Evolutionary conservation across 1,140 invertebrate genomes (phyloP), one percentile per base, ranked within the genome.

Genomic region (Dinoponera quadriceps): DNA sequence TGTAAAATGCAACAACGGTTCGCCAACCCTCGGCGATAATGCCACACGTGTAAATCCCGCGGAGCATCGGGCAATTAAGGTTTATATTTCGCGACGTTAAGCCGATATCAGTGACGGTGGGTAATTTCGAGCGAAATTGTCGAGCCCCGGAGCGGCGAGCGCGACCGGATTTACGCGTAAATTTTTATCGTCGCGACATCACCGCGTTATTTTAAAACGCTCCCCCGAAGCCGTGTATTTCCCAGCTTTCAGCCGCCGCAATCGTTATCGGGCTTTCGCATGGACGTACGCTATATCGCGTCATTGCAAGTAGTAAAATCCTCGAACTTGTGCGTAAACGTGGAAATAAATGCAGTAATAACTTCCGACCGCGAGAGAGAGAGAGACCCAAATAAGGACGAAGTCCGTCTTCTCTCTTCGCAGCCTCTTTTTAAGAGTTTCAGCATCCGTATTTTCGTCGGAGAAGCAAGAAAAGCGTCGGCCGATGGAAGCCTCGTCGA

Each of bases 21-120:
- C 29, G 29, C 66, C 14, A 54, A 25, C 14, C 4, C 22, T 13
- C 54, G 9, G 11, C 18, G 29, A 62, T 81, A 80, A 88, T 85
- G 82, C 72, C 62, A n/a, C 57, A 38, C 77, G 54, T 54, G 78
- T 84, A 73, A 86, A 88, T 86, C 73, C 25, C 49, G 63, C 71
- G 29, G 63, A 66, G 49, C 68, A 16, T 25, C 29, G 66, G 54
- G 82, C 73, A 87, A 82, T 84, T 82, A 87, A 69, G 78, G 51
- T 85, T 86, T 85, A 60, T 78, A 82, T 86, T 82, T 81, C 48
- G 29, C 29, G 20, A 38, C 72, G 48, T 75, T 73, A 78, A 77
- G 25, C 44, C 75, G 81, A 65, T 82, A 82, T 82, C 51, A 57
- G 5, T 18, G 49, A 25, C 57, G 29, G 27, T 38, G 16, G n/a